Percentiles rank a stretch among this genome's conserved stretches.
phyloP scores from a whole-genome alignment of 2,888 invertebrate species.

The Pterobdella sp. region DNA sequence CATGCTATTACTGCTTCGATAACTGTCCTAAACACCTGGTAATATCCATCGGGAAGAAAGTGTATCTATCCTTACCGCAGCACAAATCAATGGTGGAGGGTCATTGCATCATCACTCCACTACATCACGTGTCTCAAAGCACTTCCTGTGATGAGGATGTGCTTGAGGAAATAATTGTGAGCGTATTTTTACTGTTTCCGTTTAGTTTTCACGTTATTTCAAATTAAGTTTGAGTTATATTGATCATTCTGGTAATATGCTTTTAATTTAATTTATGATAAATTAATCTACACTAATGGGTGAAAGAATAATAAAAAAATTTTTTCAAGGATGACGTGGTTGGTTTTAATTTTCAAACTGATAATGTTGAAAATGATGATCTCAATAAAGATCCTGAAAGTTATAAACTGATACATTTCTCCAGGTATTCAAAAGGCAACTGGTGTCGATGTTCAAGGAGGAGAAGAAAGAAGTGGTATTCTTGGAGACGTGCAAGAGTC shows the following conservation, averaged over 20 bases:
- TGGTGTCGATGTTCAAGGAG: conserved; percentile 65
- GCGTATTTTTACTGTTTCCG: not conserved
- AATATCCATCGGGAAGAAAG: conserved; percentile 38
- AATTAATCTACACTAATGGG: not conserved
- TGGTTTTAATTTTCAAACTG: not conserved
- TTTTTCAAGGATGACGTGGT: not conserved
- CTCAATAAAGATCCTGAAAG: not conserved
- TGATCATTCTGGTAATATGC: not conserved
- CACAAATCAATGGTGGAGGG: conserved; percentile 71
- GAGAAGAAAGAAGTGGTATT: conserved; percentile 72
- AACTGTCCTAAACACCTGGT: conserved; percentile 67
- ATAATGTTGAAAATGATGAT: not conserved
- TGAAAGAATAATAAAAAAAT: not conserved
- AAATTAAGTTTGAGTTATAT: not conserved
- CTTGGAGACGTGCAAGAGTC: conserved; percentile 73
- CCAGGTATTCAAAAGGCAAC: conserved; percentile 66
- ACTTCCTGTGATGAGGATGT: conserved; percentile 87
- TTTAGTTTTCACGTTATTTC: not conserved
- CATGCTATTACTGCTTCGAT: conserved; percentile 74
- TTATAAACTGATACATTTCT: conserved; percentile 40
- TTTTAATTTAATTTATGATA: not conserved
- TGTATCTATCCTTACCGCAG: conserved; percentile 73
- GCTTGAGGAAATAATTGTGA: conserved; percentile 75
- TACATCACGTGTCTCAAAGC: conserved; percentile 69
- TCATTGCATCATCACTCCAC: conserved; percentile 76